phyloP scores from a whole-genome alignment of 1,140 invertebrate genomes.

The Thalassaphorura encarpata region DNA sequence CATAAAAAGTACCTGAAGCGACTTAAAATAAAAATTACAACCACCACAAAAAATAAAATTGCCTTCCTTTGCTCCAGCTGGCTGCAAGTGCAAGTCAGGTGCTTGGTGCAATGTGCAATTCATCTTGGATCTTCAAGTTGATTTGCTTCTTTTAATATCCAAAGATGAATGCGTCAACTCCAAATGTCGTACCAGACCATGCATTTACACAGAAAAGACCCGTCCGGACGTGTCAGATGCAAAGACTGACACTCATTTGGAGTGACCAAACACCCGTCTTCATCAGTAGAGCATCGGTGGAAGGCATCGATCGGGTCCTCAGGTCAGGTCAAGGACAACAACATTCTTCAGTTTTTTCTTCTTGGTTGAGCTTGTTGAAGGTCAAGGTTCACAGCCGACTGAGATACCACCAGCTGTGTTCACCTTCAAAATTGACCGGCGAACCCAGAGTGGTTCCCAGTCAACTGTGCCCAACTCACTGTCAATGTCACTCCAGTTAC shows the following conservation, averaged over 20 bases:
- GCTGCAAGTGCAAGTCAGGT: too few relatives aligned
- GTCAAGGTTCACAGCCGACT: conserved; percentile 47
- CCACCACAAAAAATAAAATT: too few relatives aligned
- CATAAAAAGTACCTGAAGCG: background rate
- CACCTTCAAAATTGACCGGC: too few relatives aligned
- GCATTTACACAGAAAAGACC: conserved; percentile 98
- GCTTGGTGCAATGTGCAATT: too few relatives aligned
- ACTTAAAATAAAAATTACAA: too few relatives aligned
- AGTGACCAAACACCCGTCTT: background rate
- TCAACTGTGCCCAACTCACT: conserved; percentile 42
- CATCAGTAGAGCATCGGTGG: background rate
- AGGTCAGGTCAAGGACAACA: background rate
- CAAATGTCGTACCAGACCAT: conserved; percentile 98
- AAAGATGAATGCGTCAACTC: conserved; percentile 33
- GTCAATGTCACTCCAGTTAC: too few relatives aligned
- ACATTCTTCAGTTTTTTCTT: background rate
- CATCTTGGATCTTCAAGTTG: too few relatives aligned
- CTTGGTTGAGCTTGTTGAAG: background rate
- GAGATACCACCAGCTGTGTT: conserved; percentile 99
- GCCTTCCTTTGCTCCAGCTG: too few relatives aligned
- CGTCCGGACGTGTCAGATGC: conserved; percentile 67
- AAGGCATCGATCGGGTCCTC: background rate
- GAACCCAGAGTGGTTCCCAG: conserved; percentile 92
- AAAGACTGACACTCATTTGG: conserved; percentile 83
- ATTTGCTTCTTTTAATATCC: too few relatives aligned